Conservation (phyloP, 2,113 vertebrate genomes). For the Ciconia boyciana region DNA sequence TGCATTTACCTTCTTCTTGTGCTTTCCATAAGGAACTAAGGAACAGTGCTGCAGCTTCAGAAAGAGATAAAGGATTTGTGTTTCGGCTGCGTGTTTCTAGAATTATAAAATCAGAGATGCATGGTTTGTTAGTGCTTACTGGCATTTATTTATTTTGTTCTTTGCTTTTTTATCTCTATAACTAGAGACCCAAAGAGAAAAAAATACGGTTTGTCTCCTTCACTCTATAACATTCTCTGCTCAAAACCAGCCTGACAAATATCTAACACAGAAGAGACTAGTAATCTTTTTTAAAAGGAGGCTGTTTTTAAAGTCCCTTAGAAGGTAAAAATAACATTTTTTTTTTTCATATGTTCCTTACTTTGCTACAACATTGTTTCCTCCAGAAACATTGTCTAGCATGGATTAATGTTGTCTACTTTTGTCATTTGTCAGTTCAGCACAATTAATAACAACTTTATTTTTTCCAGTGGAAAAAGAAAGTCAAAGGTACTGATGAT, state of each 20-base stretch:
- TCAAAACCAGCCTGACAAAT: not conserved
- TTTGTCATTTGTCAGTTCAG: not conserved
- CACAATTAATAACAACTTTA: not conserved
- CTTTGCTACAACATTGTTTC: not conserved
- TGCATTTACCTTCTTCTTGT: constrained; percentile 76
- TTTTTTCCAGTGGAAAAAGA: not conserved
- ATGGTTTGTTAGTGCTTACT: not conserved
- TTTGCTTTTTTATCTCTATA: not conserved
- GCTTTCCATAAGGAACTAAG: constrained; percentile 79
- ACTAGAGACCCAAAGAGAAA: not conserved
- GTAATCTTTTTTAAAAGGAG: not conserved
- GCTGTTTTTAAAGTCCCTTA: not conserved
- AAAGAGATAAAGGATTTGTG: constrained; percentile 77
- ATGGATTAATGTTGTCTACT: not conserved
- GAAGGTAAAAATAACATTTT: not conserved
- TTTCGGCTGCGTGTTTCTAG: constrained; percentile 86
- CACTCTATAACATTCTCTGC: not conserved
- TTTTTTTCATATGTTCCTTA: not conserved
- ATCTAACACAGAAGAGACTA: not conserved
- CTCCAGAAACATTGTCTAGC: not conserved
- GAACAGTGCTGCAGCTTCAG: constrained; percentile 79
- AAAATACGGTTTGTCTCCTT: not conserved
- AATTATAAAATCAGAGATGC: not conserved
- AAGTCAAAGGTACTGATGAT: not conserved
- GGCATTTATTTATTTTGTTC: not conserved